Conservation (phyloP, 2,888 invertebrate species). For the Apotomis betuletana region DNA sequence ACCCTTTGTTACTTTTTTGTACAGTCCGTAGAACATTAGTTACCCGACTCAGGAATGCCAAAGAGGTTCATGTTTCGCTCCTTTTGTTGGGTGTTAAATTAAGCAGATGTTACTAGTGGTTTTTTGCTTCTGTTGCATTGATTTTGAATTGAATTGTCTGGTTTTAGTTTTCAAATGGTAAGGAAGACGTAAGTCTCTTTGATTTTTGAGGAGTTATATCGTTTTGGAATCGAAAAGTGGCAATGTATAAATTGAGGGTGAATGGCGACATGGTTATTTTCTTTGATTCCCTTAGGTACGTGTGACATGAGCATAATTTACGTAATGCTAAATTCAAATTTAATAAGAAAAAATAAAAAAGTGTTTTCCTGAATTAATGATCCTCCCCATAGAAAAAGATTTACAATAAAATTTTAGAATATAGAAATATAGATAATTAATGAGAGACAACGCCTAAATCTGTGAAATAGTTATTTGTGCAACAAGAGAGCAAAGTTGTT, state of each 20-base stretch:
- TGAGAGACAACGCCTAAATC: no score
- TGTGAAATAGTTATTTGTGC: no score
- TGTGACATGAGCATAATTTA: no score
- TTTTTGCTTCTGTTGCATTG: slow-evolving; percentile 26
- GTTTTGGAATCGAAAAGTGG: neutral
- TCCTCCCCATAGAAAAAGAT: no score
- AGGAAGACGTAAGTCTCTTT: neutral
- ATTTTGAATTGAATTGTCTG: slow-evolving; percentile 25
- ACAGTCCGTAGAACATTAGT: slow-evolving; percentile 35
- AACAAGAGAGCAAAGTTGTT: no score
- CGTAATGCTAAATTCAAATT: no score
- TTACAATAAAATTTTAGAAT: no score
- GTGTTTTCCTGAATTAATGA: no score
- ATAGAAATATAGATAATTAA: no score
- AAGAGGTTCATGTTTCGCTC: slow-evolving; percentile 33
- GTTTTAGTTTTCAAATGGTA: slow-evolving; percentile 1
- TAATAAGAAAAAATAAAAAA: no score
- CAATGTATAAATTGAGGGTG: neutral
- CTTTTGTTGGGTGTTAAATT: slow-evolving; percentile 38
- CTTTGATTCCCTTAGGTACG: no score
- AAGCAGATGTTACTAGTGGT: slow-evolving; percentile 35
- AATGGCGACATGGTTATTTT: neutral
- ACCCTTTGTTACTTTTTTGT: slow-evolving; percentile 34
- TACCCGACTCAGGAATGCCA: slow-evolving; percentile 35
- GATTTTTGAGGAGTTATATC: neutral